Evolutionary conservation across 1,140 invertebrate genomes (phyloP).

Genomic region (Formica exsecta): DNA sequence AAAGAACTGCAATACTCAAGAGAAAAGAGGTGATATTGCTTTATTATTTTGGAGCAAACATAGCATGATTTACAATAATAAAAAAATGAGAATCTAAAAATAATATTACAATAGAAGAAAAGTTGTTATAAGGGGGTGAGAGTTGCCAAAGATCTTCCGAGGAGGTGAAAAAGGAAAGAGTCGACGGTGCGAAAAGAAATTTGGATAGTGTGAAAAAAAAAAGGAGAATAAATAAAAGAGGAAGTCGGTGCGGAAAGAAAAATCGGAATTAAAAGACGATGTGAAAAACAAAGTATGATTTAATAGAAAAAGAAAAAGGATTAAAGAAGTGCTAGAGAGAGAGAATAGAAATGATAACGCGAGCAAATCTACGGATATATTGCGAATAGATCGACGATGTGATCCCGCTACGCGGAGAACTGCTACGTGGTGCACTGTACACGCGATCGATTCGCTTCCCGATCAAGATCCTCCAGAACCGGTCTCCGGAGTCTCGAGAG

Average conservation of each 20-base stretch:
- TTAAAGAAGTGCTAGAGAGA: not conserved
- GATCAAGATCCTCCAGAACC: not conserved
- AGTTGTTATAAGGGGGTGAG: not conserved
- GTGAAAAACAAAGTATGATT: not conserved
- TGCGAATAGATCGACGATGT: conserved; percentile 1
- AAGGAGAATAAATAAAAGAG: not conserved
- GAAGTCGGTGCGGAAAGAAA: not conserved
- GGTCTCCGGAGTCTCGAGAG: not conserved
- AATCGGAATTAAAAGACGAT: not conserved
- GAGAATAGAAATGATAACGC: not conserved
- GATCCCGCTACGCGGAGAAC: not conserved
- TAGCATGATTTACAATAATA: not conserved
- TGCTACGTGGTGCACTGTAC: too few relatives aligned
- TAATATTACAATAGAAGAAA: not conserved
- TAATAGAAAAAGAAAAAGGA: not conserved
- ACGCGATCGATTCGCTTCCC: not conserved
- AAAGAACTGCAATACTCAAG: not conserved
- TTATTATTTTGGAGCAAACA: conserved; percentile 13
- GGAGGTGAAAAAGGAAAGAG: not conserved
- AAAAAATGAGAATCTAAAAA: not conserved
- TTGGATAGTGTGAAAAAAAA: conserved; percentile 32
- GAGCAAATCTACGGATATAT: not conserved
- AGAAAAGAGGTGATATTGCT: not conserved
- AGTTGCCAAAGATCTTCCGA: conserved; percentile 25
- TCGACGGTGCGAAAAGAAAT: not conserved